These are phyloP conservation scores for Litocranius walleri DNA, from an alignment of 2,113 vertebrate genomes.

Conservation along the genomic window DNA sequence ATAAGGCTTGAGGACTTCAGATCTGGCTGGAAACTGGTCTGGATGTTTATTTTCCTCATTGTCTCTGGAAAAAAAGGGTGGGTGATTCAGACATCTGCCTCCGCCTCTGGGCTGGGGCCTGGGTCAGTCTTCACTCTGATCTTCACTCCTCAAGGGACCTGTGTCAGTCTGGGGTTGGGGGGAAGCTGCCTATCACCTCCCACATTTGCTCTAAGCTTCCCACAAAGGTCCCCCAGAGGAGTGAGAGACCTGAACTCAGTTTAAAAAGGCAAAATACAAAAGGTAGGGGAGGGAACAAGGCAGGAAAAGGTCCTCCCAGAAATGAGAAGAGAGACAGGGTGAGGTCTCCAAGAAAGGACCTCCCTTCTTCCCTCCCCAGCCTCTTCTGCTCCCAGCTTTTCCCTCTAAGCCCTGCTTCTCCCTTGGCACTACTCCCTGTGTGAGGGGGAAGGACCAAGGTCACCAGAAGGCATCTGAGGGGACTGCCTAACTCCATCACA, in stretches of 20 bases:
- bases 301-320: neutral
- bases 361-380: neutral
- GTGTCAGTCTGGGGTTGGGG: neutral
- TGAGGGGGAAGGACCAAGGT: neutral
- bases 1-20: conserved; percentile 42
- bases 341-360: neutral
- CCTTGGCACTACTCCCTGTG: neutral
- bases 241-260: conserved; percentile 8
- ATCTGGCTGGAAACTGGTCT: conserved; percentile 62
- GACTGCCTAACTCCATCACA: neutral
- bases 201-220: conserved; percentile 29
- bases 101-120: conserved; percentile 43
- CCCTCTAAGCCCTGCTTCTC: neutral
- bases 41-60: conserved; percentile 70
- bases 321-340: neutral
- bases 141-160: conserved; percentile 25
- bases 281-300: neutral
- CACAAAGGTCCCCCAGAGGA: neutral
- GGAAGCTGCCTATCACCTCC: conserved; percentile 23
- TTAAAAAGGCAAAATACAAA: neutral
- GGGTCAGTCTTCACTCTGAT: conserved; percentile 28
- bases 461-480: neutral
- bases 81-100: conserved; percentile 58
- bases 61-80: conserved; percentile 67
- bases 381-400: neutral